Percentiles rank a stretch among this genome's conserved stretches.
These are phyloP conservation scores for Aphelenchoides besseyi DNA, from an alignment of 1,140 invertebrate genomes.

Conservation along the genomic window DNA sequence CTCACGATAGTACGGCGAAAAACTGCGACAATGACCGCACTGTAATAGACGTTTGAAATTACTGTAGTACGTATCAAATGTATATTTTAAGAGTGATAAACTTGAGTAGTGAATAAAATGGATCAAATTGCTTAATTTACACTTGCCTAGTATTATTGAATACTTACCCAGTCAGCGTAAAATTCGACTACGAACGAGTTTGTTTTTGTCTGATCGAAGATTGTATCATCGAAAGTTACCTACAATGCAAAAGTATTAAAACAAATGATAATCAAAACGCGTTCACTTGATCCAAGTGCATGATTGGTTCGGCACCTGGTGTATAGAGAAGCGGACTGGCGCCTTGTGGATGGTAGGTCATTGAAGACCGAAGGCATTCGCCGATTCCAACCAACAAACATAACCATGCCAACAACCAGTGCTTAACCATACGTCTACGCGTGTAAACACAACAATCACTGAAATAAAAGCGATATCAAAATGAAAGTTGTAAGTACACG, in stretches of 20 bases:
- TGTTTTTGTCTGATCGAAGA: slow-evolving; percentile 47
- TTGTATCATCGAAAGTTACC: slow-evolving; percentile 58
- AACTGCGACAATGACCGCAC: slow-evolving; percentile 62
- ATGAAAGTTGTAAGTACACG: too few relatives aligned
- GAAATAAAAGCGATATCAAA: too few relatives aligned
- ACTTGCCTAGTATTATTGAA: too few relatives aligned
- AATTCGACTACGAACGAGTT: slow-evolving; percentile 61
- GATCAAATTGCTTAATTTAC: too few relatives aligned
- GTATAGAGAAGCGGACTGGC: slow-evolving; percentile 57
- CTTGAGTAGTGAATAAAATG: not conserved
- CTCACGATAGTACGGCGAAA: slow-evolving; percentile 57
- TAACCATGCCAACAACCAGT: slow-evolving; percentile 1
- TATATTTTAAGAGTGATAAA: too few relatives aligned
- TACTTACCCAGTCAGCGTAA: slow-evolving; percentile 63
- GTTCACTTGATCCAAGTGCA: slow-evolving; percentile 58
- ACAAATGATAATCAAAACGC: slow-evolving; percentile 5
- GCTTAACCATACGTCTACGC: not conserved
- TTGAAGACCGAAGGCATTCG: slow-evolving; percentile 36
- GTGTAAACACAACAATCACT: too few relatives aligned
- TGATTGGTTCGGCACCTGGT: slow-evolving; percentile 58
- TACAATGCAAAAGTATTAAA: slow-evolving; percentile 21
- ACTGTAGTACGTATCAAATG: too few relatives aligned
- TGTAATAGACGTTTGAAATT: slow-evolving; percentile 36
- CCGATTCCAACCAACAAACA: not conserved
- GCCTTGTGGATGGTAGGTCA: slow-evolving; percentile 53